Evolutionary conservation across 2,797 vertebrate species (phyloP).

Genomic region (Leucoraja ocellata): DNA sequence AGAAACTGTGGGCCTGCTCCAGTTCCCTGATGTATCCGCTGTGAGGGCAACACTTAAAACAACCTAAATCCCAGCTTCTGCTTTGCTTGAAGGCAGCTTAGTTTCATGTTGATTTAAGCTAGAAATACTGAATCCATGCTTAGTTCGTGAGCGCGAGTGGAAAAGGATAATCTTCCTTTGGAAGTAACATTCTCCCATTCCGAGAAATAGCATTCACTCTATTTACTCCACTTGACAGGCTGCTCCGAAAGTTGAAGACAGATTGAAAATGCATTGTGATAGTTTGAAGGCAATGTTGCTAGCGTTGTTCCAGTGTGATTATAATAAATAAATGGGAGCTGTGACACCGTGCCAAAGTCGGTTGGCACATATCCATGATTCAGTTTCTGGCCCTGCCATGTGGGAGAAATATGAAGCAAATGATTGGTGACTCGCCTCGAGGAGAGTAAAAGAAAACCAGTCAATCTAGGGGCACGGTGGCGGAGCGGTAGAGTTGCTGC

Average conservation of each 20-base stretch:
- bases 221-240: neutral
- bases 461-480: neutral
- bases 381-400: neutral
- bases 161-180: neutral
- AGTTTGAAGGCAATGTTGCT: neutral
- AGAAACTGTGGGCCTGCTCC: neutral
- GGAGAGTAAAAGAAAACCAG: neutral
- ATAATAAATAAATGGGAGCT: neutral
- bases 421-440: neutral
- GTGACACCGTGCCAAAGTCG: neutral
- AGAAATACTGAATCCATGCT: constrained; percentile 1
- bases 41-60: neutral
- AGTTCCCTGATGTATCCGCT: neutral
- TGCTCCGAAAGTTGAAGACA: neutral
- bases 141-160: neutral
- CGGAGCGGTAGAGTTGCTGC: too few relatives aligned
- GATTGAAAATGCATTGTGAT: neutral
- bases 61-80: neutral
- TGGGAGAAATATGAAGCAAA: neutral
- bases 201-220: neutral
- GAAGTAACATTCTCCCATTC: neutral
- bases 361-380: neutral
- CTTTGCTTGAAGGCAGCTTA: neutral
- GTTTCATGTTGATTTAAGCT: constrained; percentile 8
- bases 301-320: neutral